Conservation (phyloP, 2,888 invertebrate species). For the Erynnis tages region DNA sequence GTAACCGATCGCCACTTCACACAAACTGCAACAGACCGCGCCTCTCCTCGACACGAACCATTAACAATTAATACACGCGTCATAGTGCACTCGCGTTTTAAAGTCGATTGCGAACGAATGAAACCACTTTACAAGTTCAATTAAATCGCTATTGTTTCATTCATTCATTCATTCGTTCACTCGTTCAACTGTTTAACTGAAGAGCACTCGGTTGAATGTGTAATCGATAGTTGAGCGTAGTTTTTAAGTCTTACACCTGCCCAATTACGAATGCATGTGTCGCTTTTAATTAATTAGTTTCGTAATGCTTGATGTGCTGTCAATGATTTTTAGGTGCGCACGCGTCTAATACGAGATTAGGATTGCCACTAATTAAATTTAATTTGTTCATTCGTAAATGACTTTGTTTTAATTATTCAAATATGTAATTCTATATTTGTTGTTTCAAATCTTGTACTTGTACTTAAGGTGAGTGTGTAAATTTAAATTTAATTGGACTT, state of each 20-base stretch:
- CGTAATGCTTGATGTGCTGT: not conserved
- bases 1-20: slow-evolving; percentile 22
- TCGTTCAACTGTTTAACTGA: slow-evolving; percentile 23
- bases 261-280: slow-evolving; percentile 7
- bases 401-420: no score
- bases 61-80: slow-evolving; percentile 42
- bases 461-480: no score
- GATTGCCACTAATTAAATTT: not conserved
- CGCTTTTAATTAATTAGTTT: slow-evolving; percentile 13
- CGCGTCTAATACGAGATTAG: not conserved
- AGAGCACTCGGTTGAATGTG: slow-evolving; percentile 31
- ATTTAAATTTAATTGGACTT: no score
- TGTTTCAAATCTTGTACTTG: no score
- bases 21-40: slow-evolving; percentile 12
- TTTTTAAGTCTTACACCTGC: slow-evolving; percentile 9
- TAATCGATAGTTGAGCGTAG: slow-evolving; percentile 40
- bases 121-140: slow-evolving; percentile 43
- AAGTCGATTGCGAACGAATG: slow-evolving; percentile 46
- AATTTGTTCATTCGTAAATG: no score
- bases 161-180: slow-evolving; percentile 33
- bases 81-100: slow-evolving; percentile 46
- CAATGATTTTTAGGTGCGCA: not conserved
- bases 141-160: slow-evolving; percentile 46
- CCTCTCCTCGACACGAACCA: slow-evolving; percentile 22
- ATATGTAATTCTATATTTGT: no score